These are phyloP conservation scores for Cosmorhoe ocellata DNA, from an alignment of 2,888 invertebrate genomes.

Conservation along the genomic window DNA sequence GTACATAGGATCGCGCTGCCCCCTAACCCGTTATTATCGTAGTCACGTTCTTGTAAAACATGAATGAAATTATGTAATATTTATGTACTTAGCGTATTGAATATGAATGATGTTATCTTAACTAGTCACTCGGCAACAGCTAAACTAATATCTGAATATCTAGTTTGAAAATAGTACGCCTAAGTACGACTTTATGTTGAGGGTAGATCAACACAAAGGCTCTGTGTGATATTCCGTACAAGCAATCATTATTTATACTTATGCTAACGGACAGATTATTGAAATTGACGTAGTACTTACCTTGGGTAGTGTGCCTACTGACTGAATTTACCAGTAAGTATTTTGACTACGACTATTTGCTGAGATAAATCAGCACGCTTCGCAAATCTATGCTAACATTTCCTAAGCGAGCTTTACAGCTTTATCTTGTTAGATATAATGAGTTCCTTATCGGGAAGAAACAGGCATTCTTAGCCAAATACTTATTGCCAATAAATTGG, in stretches of 20 bases:
- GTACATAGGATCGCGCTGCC: slow-evolving; percentile 3
- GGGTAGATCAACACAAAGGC: too few species aligned
- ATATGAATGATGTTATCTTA: slow-evolving; percentile 7
- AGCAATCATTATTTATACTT: too few species aligned
- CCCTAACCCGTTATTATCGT: slow-evolving; percentile 9
- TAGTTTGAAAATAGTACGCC: too few species aligned
- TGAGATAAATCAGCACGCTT: slow-evolving; percentile 6
- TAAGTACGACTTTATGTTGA: too few species aligned
- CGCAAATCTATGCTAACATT: slow-evolving; percentile 42
- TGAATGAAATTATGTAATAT: slow-evolving; percentile 17
- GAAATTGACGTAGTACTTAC: too few species aligned
- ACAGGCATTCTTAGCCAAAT: slow-evolving; percentile 65
- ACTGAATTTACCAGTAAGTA: background rate
- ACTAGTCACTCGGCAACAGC: background rate
- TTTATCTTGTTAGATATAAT: slow-evolving; percentile 71
- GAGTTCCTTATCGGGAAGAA: slow-evolving; percentile 71
- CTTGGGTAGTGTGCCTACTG: too few species aligned
- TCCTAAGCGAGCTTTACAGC: slow-evolving; percentile 53
- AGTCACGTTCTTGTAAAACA: slow-evolving; percentile 5
- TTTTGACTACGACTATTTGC: background rate
- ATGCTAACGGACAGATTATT: too few species aligned
- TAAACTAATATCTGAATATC: background rate
- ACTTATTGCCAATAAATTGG: slow-evolving; percentile 45
- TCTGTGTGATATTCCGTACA: too few species aligned
- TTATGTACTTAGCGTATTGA: background rate